phyloP scores from a whole-genome alignment of 2,113 vertebrate genomes.

The Leptobrachium ailaonicum region DNA sequence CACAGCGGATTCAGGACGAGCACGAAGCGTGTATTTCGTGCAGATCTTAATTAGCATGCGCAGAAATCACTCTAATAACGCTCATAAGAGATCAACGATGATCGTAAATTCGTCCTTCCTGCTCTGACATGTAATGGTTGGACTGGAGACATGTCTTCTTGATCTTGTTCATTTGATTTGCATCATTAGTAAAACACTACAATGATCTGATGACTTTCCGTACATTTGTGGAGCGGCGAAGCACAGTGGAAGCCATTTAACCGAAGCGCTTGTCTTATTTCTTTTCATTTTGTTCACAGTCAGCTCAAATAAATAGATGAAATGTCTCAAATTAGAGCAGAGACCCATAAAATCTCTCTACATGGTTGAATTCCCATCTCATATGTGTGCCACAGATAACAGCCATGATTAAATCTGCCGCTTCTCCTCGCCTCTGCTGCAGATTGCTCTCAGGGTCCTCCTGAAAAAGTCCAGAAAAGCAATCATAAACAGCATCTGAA shows the following conservation, averaged over 20 bases:
- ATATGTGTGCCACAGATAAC: slow-evolving; percentile 8
- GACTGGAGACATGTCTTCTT: background rate
- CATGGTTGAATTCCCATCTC: slow-evolving; percentile 39
- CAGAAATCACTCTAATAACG: too few species aligned
- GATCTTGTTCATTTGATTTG: slow-evolving; percentile 41
- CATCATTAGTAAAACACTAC: slow-evolving; percentile 36
- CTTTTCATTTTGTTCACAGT: slow-evolving; percentile 47
- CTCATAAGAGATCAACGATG: too few species aligned
- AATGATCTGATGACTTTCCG: slow-evolving; percentile 23
- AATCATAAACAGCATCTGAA: background rate
- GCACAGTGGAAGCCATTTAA: slow-evolving; percentile 42
- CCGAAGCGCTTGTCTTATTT: slow-evolving; percentile 38
- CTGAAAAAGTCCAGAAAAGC: background rate
- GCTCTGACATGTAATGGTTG: background rate
- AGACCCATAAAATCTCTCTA: slow-evolving; percentile 47
- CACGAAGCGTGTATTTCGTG: too few species aligned
- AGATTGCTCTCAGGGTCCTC: slow-evolving; percentile 2
- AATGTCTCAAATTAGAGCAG: slow-evolving; percentile 43
- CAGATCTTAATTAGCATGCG: too few species aligned
- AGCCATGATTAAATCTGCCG: slow-evolving; percentile 25
- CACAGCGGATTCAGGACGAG: too few species aligned
- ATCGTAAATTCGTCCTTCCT: too few species aligned
- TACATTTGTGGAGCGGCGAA: slow-evolving; percentile 33
- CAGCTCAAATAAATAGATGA: slow-evolving; percentile 43
- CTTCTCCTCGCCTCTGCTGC: slow-evolving; percentile 1